Percentiles rank a stretch among this genome's conserved stretches.
Evolutionary conservation across 2,888 invertebrate genomes (phyloP).

Genomic region (Paralinhomoeus sp.): DNA sequence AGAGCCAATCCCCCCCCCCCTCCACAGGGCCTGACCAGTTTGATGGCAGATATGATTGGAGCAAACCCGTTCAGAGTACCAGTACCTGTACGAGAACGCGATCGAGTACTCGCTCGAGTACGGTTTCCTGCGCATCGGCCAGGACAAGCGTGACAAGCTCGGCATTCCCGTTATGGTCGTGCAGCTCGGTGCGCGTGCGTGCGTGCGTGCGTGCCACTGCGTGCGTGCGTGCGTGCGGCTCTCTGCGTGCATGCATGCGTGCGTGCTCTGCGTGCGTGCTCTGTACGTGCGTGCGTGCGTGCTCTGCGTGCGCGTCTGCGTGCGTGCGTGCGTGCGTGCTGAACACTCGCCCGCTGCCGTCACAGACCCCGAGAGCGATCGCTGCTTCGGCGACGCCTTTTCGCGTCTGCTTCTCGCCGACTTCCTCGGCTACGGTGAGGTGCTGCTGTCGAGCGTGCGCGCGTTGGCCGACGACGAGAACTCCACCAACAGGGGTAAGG

Average conservation of each 20-base stretch:
- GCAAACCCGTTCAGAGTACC: constrained; percentile 1
- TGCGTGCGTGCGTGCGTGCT: too few relatives aligned
- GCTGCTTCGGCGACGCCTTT: constrained; percentile 78
- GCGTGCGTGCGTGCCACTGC: too few relatives aligned
- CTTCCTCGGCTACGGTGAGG: constrained; percentile 85
- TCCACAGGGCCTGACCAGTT: too few relatives aligned
- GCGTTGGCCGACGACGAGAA: constrained; percentile 80
- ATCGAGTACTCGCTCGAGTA: constrained; percentile 93
- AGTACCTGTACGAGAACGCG: constrained; percentile 54
- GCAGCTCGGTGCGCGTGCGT: constrained; percentile 28
- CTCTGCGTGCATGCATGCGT: too few relatives aligned
- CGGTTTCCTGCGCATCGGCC: constrained; percentile 71
- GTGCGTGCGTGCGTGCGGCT: too few relatives aligned
- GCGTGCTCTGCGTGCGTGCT: too few relatives aligned
- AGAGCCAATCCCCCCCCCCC: too few relatives aligned
- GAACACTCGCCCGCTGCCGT: background rate
- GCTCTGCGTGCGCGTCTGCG: too few relatives aligned
- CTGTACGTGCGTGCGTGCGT: too few relatives aligned
- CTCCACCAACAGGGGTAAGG: constrained; percentile 40
- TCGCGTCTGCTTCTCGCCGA: constrained; percentile 69
- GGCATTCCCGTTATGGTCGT: constrained; percentile 57
- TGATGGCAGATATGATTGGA: too few relatives aligned
- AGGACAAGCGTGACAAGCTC: constrained; percentile 55
- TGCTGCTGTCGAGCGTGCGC: constrained; percentile 86
- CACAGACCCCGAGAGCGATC: constrained; percentile 54